Evolutionary conservation across 1,140 invertebrate genomes (phyloP).

Genomic region (Pentalonia nigronervosa): DNA sequence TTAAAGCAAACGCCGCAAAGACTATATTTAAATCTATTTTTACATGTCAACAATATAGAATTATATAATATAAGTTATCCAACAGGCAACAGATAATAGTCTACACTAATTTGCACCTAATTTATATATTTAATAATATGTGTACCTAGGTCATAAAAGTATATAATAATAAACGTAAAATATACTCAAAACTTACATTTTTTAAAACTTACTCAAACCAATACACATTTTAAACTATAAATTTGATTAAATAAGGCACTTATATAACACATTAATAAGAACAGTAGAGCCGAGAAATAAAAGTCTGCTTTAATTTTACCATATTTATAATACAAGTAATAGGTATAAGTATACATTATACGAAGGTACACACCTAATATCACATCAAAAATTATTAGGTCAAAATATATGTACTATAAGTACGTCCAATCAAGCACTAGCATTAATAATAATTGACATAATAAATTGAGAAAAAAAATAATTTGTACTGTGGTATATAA

Average conservation of each 20-base stretch:
- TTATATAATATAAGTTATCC: neutral
- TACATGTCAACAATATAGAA: neutral
- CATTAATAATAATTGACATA: constrained; percentile 11
- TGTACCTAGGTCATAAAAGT: neutral
- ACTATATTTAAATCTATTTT: neutral
- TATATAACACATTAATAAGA: neutral
- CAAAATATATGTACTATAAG: neutral
- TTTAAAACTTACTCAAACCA: neutral
- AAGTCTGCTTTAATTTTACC: neutral
- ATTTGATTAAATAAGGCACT: neutral
- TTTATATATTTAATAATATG: neutral
- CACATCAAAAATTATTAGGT: neutral
- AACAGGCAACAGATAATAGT: neutral
- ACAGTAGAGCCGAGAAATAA: neutral
- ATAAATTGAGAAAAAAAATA: neutral
- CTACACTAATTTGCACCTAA: neutral
- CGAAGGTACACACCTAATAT: neutral
- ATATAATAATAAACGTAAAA: neutral
- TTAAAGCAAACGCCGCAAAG: neutral
- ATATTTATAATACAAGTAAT: neutral
- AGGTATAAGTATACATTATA: neutral
- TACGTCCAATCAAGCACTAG: no score
- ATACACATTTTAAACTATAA: neutral
- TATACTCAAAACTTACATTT: neutral
- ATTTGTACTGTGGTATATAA: neutral